phyloP scores from a whole-genome alignment of 2,888 invertebrate species.

The Pandemis cinnamomeana region DNA sequence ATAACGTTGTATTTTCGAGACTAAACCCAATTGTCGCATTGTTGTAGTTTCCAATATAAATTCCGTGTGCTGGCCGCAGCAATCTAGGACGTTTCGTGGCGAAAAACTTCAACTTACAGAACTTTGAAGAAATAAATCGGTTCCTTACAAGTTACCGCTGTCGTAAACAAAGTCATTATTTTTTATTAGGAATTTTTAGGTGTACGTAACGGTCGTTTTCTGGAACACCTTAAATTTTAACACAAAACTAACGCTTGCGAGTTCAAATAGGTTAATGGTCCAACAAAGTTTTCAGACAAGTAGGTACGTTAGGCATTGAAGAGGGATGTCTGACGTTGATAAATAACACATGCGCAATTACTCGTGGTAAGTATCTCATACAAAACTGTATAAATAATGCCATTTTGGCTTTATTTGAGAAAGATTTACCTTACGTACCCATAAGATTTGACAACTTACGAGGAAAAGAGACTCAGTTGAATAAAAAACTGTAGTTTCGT shows the following conservation, averaged over 20 bases:
- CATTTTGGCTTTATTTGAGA: neutral
- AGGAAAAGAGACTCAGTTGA: neutral
- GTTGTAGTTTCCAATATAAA: constrained; percentile 15
- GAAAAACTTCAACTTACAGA: constrained; percentile 3
- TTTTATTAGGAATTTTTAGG: constrained; percentile 2
- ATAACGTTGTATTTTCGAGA: constrained; percentile 5
- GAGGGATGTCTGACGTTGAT: constrained; percentile 24
- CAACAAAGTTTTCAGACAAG: constrained; percentile 32
- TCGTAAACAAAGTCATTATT: neutral
- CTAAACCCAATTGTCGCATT: constrained; percentile 11
- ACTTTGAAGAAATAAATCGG: neutral
- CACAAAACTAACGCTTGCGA: constrained; percentile 14
- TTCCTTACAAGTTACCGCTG: neutral
- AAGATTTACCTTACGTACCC: neutral
- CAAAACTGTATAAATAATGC: neutral
- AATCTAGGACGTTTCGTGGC: neutral
- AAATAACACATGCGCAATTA: constrained; percentile 12
- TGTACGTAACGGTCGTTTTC: constrained; percentile 7
- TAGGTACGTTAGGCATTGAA: constrained; percentile 9
- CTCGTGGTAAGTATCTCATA: neutral
- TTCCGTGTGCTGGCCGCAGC: neutral
- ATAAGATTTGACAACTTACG: neutral
- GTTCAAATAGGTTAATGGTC: constrained; percentile 32
- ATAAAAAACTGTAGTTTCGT: neutral
- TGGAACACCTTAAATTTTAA: constrained; percentile 14